Conservation (phyloP, 2,797 vertebrate species). For the Argya squamiceps region DNA sequence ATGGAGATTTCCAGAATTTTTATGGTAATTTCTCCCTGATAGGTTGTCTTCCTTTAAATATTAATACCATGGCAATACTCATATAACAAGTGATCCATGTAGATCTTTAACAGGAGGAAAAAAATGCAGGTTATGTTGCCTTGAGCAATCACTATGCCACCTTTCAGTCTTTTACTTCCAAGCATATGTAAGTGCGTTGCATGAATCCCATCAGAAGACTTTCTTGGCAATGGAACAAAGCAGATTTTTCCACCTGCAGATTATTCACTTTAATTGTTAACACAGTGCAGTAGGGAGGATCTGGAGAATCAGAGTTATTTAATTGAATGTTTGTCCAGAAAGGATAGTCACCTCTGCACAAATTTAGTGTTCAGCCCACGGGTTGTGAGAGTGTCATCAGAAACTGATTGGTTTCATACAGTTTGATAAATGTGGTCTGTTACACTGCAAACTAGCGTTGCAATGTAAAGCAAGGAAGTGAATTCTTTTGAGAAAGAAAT, state of each 20-base stretch:
- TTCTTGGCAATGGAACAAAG: background rate
- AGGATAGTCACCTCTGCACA: background rate
- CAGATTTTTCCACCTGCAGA: background rate
- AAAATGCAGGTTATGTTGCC: background rate
- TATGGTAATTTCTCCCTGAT: background rate
- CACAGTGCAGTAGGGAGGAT: background rate
- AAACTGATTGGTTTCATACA: background rate
- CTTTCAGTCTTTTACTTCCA: background rate
- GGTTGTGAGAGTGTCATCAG: background rate
- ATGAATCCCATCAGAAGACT: background rate
- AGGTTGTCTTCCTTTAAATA: background rate
- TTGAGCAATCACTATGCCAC: background rate
- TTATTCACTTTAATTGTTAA: background rate
- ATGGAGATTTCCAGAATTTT: background rate
- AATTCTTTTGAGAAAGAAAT: background rate
- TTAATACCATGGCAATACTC: background rate
- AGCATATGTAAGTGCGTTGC: accelerated
- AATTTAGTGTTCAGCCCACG: background rate
- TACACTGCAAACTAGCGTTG: background rate
- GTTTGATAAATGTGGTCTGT: background rate
- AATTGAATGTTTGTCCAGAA: background rate
- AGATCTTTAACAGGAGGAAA: background rate
- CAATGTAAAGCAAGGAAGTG: background rate
- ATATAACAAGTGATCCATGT: background rate
- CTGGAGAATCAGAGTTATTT: background rate